Conservation (phyloP, 2,888 invertebrate species). For the Coremacera marginata region DNA sequence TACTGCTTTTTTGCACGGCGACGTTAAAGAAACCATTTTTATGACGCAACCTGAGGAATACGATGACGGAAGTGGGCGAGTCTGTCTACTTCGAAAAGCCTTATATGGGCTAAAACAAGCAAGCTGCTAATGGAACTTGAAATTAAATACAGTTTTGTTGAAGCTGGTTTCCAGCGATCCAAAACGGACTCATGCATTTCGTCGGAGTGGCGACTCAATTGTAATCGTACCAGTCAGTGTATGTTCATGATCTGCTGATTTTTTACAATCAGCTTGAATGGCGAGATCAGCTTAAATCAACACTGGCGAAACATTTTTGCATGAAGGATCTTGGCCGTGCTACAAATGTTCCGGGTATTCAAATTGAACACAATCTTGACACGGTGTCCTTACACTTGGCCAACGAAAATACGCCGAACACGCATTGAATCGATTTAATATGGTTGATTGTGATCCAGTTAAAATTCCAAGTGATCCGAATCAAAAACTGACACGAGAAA, state of each 20-base stretch:
- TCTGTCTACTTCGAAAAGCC: constrained; percentile 38
- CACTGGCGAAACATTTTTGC: constrained; percentile 18
- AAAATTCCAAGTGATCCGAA: too few species aligned
- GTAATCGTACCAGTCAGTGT: constrained; percentile 32
- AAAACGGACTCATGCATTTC: constrained; percentile 38
- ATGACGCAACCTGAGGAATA: constrained; percentile 41
- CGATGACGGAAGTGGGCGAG: too few species aligned
- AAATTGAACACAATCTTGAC: constrained; percentile 17
- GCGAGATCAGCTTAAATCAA: constrained; percentile 26
- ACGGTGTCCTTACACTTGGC: not conserved
- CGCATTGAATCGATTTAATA: too few species aligned
- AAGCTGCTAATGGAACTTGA: constrained; percentile 39
- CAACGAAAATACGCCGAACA: constrained; percentile 29
- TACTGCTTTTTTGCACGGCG: constrained; percentile 42
- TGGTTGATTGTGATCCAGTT: too few species aligned
- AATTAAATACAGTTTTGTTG: constrained; percentile 26
- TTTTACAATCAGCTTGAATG: constrained; percentile 29
- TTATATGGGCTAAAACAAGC: constrained; percentile 46
- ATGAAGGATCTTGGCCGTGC: constrained; percentile 35
- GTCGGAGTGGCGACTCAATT: constrained; percentile 3
- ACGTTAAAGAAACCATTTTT: constrained; percentile 35
- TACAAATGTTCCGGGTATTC: constrained; percentile 32
- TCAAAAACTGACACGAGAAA: too few species aligned
- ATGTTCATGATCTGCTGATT: constrained; percentile 36
- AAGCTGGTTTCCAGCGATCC: constrained; percentile 10